phyloP scores from a whole-genome alignment of 2,797 vertebrate species.

The Acanthurus tractus region DNA sequence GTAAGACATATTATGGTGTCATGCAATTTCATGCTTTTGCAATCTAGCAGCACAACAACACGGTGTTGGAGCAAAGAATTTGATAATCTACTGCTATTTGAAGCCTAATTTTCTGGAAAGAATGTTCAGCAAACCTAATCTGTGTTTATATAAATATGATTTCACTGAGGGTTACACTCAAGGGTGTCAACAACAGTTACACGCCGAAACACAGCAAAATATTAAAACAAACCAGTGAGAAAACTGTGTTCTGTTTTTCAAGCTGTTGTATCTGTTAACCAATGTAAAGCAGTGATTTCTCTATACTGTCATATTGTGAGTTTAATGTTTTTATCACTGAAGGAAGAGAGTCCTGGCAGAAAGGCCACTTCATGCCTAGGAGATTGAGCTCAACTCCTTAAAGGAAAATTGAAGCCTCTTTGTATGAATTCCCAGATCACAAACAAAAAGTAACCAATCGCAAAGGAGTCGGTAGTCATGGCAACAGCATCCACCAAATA shows the following conservation, averaged over 20 bases:
- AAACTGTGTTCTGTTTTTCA: constrained; percentile 20
- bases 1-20: constrained; percentile 31
- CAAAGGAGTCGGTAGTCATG: constrained; percentile 20
- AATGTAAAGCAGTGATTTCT: constrained; percentile 14
- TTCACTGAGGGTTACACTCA: constrained; percentile 7
- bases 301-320: neutral
- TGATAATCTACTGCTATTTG: constrained; percentile 38
- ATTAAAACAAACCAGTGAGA: constrained; percentile 11
- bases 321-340: constrained; percentile 17
- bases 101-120: constrained; percentile 42
- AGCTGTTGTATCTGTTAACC: constrained; percentile 31
- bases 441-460: neutral
- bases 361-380: neutral
- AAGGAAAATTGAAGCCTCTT: constrained; percentile 12
- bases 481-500: constrained; percentile 14
- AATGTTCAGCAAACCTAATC: constrained; percentile 32
- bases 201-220: constrained; percentile 3
- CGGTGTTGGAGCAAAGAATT: constrained; percentile 40
- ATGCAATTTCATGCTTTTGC: constrained; percentile 47
- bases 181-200: constrained; percentile 15
- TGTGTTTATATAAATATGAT: constrained; percentile 41
- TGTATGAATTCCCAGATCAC: constrained; percentile 42
- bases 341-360: constrained; percentile 32
- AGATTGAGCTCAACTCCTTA: too few relatives aligned
- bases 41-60: constrained; percentile 37